phyloP scores from a whole-genome alignment of 2,113 vertebrate genomes.

The Taxidea taxus region DNA sequence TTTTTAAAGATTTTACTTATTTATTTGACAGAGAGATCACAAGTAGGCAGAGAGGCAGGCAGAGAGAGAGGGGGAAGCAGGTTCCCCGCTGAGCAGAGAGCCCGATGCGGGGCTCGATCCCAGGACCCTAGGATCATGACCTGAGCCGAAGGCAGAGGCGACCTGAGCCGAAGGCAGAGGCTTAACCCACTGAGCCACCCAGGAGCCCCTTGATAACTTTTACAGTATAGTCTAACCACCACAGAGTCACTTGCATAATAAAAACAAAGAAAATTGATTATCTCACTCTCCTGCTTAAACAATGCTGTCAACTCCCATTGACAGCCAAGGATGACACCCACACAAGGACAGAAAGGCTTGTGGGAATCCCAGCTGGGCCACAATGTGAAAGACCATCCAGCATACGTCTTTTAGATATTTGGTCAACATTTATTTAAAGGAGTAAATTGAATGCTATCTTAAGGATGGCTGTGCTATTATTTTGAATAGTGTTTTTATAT shows the following conservation, averaged over 20 bases:
- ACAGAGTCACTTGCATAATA: background rate
- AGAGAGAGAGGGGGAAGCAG: no score
- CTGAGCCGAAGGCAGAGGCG: no score
- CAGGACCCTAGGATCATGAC: no score
- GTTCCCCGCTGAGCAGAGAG: no score
- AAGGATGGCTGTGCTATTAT: background rate
- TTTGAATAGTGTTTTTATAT: background rate
- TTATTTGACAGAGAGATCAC: no score
- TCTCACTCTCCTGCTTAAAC: background rate
- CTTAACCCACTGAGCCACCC: no score
- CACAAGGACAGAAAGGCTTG: background rate
- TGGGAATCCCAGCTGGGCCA: background rate
- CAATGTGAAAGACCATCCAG: background rate
- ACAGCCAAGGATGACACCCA: background rate
- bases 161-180: no score
- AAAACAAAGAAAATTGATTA: constrained; percentile 38
- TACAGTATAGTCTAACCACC: background rate
- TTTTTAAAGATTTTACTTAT: no score
- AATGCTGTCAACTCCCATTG: background rate
- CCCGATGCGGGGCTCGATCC: no score
- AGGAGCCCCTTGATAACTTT: background rate
- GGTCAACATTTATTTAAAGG: constrained; percentile 13
- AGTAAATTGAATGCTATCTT: background rate
- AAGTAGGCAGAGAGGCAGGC: no score
- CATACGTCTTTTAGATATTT: background rate